A percentile compares a stretch with the other conserved stretches of the same genome.
These are phyloP conservation scores for Coluber constrictor DNA, from an alignment of 2,797 vertebrate species.

Conservation along the genomic window DNA sequence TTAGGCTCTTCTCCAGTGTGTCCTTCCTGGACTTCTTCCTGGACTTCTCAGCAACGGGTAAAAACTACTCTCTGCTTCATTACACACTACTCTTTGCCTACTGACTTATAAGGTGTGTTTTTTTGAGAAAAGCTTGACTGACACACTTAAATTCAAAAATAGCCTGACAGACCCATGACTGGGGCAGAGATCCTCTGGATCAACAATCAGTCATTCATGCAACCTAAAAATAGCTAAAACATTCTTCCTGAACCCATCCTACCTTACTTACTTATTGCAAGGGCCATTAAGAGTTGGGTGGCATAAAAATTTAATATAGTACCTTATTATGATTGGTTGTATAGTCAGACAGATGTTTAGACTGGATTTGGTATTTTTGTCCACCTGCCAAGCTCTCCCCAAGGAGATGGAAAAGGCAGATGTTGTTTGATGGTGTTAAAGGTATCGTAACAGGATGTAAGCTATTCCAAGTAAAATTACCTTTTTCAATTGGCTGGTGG, in stretches of 20 bases:
- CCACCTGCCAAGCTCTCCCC: neutral
- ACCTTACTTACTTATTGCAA: neutral
- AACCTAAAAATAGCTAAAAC: neutral
- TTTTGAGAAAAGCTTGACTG: neutral
- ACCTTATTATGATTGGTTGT: neutral
- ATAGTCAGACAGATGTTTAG: neutral
- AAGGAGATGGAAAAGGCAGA: neutral
- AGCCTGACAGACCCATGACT: neutral
- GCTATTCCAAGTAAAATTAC: neutral
- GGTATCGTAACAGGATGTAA: neutral
- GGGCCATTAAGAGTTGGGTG: neutral
- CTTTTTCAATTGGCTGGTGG: neutral
- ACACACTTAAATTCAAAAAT: neutral
- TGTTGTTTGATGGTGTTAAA: neutral
- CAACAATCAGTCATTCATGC: neutral
- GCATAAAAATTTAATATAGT: neutral
- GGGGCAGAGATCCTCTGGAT: neutral
- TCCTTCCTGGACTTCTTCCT: too few species aligned
- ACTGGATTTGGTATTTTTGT: neutral
- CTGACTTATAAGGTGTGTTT: neutral
- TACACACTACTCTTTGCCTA: neutral
- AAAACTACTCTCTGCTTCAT: neutral
- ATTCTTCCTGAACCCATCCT: neutral
- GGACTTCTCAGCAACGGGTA: neutral
- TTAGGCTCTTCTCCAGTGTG: too few species aligned